Conservation (phyloP, 2,888 invertebrate species). For the Epicampocera succincta region DNA sequence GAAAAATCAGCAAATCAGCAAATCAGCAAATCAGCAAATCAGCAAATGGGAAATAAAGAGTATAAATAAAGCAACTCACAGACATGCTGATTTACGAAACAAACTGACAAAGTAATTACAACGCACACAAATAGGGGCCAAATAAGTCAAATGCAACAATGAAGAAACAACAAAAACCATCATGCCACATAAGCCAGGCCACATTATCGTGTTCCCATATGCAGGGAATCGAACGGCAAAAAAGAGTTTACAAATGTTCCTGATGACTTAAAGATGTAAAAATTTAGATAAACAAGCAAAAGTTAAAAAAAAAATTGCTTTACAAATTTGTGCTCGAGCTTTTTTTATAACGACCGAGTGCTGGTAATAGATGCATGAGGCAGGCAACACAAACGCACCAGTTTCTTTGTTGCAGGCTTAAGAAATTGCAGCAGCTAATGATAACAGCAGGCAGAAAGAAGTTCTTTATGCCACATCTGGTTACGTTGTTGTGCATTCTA, state of each 20-base stretch:
- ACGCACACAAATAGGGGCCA: constrained; percentile 67
- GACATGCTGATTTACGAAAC: constrained; percentile 54
- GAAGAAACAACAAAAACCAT: constrained; percentile 42
- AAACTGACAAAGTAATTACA: constrained; percentile 69
- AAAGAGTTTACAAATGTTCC: constrained; percentile 33
- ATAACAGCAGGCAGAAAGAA: constrained; percentile 45
- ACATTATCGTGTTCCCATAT: constrained; percentile 53
- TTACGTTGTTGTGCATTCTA: constrained; percentile 37
- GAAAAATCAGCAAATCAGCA: constrained; percentile 55
- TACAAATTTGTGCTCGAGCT: constrained; percentile 8
- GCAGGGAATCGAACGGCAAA: constrained; percentile 46
- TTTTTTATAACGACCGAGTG: constrained; percentile 7
- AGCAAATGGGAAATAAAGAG: constrained; percentile 36
- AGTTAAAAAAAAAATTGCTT: background rate
- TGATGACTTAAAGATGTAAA: constrained; percentile 59
- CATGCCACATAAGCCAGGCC: constrained; percentile 38
- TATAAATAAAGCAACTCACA: constrained; percentile 31
- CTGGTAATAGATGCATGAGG: constrained; percentile 35
- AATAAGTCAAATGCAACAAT: constrained; percentile 67
- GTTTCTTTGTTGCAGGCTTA: constrained; percentile 25
- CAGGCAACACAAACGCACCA: constrained; percentile 17
- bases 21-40: constrained; percentile 53
- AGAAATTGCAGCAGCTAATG: constrained; percentile 31
- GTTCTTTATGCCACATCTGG: background rate
- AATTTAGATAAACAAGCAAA: constrained; percentile 53